Evolutionary conservation across 2,113 vertebrate species (phyloP), one percentile per base, ranked within the genome.

Genomic region (Plectropomus leopardus): DNA sequence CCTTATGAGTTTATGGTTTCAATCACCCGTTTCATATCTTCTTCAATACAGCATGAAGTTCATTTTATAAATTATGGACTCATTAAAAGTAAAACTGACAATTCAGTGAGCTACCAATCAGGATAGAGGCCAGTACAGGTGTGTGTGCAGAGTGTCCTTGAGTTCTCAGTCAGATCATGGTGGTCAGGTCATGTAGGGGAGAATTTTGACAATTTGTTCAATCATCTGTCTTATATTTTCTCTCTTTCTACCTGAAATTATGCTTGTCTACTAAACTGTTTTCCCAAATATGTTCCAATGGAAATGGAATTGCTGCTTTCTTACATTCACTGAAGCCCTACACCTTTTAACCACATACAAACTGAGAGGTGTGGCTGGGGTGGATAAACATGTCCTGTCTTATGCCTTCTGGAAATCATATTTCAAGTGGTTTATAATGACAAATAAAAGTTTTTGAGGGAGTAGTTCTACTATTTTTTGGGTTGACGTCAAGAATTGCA

Each of bases 381-480:
- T n/a, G 9, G 51, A 26, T 26, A 58, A 58, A 11, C 17, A 21
- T 3, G 0, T 58, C 28, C 30, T 32, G 17, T 58, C 28, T 58
- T 1, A 6, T 32, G 23, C 47, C n/a, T 50, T 10, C 6, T 4
- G 48, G 7, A 58, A 30, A 21, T 58, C 0, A 28, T 1, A 4
- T 55, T 4, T 28, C 13, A 53, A 53, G 30, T 17, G 28, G 53
- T 8, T 0, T 15, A 14, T 16, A 34, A 61, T 55, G 40, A 53
- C 13, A 72, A 66, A 48, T 30, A 26, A 70, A 65, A 71, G 30
- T 74, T 84, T 80, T 70, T 24, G 3, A 28, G 32, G 36, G 9
- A 57, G n/a, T 16, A 47, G 36, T 54, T 77, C 0, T 7, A 42
- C 48, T 45, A 21, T 42, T 51, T 42, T 51, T 57, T 28, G 36